Conservation (phyloP, 2,888 invertebrate genomes). For the Deilephila porcellus region DNA sequence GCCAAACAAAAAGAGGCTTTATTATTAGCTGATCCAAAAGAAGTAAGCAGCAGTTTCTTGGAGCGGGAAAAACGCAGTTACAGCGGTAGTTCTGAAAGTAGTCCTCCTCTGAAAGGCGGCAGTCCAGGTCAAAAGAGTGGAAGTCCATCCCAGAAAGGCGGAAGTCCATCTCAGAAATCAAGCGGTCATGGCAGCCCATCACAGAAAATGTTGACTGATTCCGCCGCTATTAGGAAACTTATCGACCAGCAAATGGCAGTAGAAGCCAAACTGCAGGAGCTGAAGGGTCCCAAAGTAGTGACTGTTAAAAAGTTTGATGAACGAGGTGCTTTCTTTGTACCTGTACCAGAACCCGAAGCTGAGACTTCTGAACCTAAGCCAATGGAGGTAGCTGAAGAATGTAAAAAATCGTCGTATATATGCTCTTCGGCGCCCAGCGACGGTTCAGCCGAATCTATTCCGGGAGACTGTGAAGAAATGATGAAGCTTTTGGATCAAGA, state of each 20-base stretch:
- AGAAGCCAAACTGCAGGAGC: conserved; percentile 72
- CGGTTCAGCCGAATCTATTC: conserved; percentile 80
- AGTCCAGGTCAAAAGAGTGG: conserved; percentile 77
- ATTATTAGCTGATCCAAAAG: conserved; percentile 85
- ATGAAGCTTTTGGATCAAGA: conserved; percentile 84
- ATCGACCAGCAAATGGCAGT: conserved; percentile 81
- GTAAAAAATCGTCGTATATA: conserved; percentile 73
- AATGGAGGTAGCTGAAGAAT: conserved; percentile 70
- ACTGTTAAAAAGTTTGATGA: conserved; percentile 80
- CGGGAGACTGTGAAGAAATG: conserved; percentile 86
- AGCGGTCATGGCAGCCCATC: conserved; percentile 79
- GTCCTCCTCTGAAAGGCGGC: conserved; percentile 82
- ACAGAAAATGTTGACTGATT: conserved; percentile 77
- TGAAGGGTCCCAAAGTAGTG: conserved; percentile 72
- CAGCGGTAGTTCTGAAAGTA: conserved; percentile 85
- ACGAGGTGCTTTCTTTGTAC: conserved; percentile 78
- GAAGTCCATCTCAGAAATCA: conserved; percentile 78
- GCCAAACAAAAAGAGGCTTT: conserved; percentile 94
- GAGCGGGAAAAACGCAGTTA: conserved; percentile 81
- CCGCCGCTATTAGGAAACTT: conserved; percentile 77
- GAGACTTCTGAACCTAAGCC: conserved; percentile 51
- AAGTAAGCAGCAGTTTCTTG: conserved; percentile 77
- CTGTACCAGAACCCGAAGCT: conserved; percentile 66
- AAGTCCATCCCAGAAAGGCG: conserved; percentile 78
- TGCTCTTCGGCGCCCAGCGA: conserved; percentile 80